Evolutionary conservation across 2,888 invertebrate species (phyloP).

Genomic region (Trichogramma evanescens): DNA sequence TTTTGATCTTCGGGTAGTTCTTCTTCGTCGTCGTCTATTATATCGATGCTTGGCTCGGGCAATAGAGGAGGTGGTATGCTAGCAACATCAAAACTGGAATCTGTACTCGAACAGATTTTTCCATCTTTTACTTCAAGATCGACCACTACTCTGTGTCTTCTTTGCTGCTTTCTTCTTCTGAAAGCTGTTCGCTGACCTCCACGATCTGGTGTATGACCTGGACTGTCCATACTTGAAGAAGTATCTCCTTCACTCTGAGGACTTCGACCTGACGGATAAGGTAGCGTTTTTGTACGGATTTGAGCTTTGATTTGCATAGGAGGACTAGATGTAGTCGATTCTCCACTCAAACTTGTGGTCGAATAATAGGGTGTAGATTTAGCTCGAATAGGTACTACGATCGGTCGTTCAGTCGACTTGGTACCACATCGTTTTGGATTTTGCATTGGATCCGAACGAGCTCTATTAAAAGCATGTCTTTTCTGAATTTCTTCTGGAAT

Average conservation of each 20-base stretch:
- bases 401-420: slow-evolving; percentile 52
- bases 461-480: slow-evolving; percentile 27
- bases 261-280: slow-evolving; percentile 39
- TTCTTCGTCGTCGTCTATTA: slow-evolving; percentile 48
- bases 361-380: slow-evolving; percentile 44
- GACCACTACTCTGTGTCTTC: slow-evolving; percentile 43
- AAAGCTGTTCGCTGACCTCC: slow-evolving; percentile 37
- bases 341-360: slow-evolving; percentile 58
- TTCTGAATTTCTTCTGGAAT: slow-evolving; percentile 20
- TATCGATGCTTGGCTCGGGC: slow-evolving; percentile 59
- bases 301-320: slow-evolving; percentile 43
- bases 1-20: slow-evolving; percentile 27
- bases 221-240: slow-evolving; percentile 46
- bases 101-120: slow-evolving; percentile 53
- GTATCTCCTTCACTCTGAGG: slow-evolving; percentile 46
- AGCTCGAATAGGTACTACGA: slow-evolving; percentile 47
- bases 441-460: slow-evolving; percentile 33
- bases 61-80: slow-evolving; percentile 72
- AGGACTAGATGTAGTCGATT: slow-evolving; percentile 51
- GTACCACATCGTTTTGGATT: slow-evolving; percentile 40
- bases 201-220: slow-evolving; percentile 43
- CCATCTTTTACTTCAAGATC: slow-evolving; percentile 46
- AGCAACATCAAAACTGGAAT: slow-evolving; percentile 67
- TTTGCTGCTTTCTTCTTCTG: slow-evolving; percentile 42
- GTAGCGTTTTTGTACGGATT: slow-evolving; percentile 44